Conservation (phyloP, 2,113 vertebrate species). For the Euleptes europaea region DNA sequence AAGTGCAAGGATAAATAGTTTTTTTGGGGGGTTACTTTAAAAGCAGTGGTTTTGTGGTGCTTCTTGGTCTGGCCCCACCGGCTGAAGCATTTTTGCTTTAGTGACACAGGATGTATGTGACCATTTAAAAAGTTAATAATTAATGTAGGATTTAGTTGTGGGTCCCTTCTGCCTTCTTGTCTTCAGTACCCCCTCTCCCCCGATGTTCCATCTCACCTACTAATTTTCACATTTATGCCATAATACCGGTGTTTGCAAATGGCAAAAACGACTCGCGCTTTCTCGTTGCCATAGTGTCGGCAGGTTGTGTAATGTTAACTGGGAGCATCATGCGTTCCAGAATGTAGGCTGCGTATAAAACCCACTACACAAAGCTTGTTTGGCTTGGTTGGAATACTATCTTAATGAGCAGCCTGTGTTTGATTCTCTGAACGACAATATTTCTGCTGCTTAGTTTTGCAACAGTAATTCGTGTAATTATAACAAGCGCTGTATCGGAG, state of each 20-base stretch:
- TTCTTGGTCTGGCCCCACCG: slow-evolving; percentile 28
- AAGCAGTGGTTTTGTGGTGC: slow-evolving; percentile 19
- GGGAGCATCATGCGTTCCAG: slow-evolving; percentile 45
- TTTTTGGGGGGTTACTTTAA: slow-evolving; percentile 56
- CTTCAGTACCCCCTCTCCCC: slow-evolving; percentile 8
- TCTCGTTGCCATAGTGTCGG: slow-evolving; percentile 45
- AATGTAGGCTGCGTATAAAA: slow-evolving; percentile 62
- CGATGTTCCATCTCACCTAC: slow-evolving; percentile 45
- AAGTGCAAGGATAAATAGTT: slow-evolving; percentile 64
- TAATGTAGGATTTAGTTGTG: slow-evolving; percentile 41
- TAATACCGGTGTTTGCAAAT: slow-evolving; percentile 53
- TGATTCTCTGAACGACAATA: slow-evolving; percentile 44
- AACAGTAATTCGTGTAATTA: slow-evolving; percentile 39
- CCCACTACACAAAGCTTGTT: slow-evolving; percentile 45
- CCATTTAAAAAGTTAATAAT: slow-evolving; percentile 61
- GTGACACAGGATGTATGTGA: slow-evolving; percentile 45
- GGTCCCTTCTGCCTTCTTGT: slow-evolving; percentile 53
- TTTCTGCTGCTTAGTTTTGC: slow-evolving; percentile 41
- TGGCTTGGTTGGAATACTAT: slow-evolving; percentile 44
- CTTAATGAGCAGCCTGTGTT: slow-evolving; percentile 50
- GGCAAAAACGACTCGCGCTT: slow-evolving; percentile 57
- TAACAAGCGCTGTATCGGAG: slow-evolving; percentile 43
- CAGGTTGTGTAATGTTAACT: slow-evolving; percentile 60
- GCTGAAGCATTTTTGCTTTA: slow-evolving; percentile 35
- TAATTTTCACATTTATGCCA: slow-evolving; percentile 59